These are phyloP conservation scores for Spondyliosoma cantharus DNA, from an alignment of 2,797 vertebrate species.

Conservation along the genomic window DNA sequence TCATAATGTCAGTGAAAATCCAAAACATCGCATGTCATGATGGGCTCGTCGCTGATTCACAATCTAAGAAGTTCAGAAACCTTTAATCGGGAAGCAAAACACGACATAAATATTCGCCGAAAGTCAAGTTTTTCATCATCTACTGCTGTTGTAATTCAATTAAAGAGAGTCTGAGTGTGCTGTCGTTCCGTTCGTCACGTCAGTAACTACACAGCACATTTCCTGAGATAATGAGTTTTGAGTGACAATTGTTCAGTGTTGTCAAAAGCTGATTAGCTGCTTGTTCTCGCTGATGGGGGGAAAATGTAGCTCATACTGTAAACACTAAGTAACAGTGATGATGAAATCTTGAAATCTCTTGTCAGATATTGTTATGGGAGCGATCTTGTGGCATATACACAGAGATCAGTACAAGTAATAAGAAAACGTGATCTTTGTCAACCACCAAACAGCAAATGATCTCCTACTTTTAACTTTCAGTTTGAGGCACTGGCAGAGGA, in stretches of 20 bases:
- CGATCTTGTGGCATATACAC: neutral
- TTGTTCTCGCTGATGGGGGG: constrained; percentile 29
- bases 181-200: neutral
- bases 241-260: constrained; percentile 30
- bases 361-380: neutral
- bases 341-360: neutral
- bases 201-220: neutral
- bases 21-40: neutral
- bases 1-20: neutral
- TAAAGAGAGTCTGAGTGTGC: neutral
- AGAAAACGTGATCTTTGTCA: neutral
- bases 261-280: constrained; percentile 23
- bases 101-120: neutral
- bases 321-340: constrained; percentile 14
- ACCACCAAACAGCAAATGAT: neutral
- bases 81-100: neutral
- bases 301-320: neutral
- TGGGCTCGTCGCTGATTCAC: neutral
- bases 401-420: neutral
- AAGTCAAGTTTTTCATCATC: neutral
- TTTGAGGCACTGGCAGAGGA: neutral
- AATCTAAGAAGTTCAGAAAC: neutral
- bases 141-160: neutral
- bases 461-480: neutral
- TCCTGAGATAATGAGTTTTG: constrained; percentile 24